Base-by-base conservation (phyloP, 2,888 invertebrate species). In the Ommatoiulus sabulosus region DNA sequence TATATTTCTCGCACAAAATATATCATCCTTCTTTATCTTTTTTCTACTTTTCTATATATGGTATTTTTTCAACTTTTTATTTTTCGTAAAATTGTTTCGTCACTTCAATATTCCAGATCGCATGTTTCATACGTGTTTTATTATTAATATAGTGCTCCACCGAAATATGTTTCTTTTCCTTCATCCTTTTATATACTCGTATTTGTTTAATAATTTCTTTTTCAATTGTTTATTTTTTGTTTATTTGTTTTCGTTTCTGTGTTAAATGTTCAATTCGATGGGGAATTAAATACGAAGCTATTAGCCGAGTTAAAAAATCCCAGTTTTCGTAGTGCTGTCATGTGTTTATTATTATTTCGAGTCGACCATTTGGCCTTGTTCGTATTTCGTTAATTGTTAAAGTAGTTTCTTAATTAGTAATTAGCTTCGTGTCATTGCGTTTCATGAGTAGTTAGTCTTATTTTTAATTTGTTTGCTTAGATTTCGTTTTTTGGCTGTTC, bases 401-500 rank as follows among this genome's bases (percentile, higher is more conserved):
- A 35, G 80, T 80, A 80, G 80, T 24, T n/a, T n/a, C 15, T 80
- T 35, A 80, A 35, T 80, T 80, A 80, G 12, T 43, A 80, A 35
- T 80, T 44, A 86, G 86, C 35, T 44, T 44, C 17, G 84, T 84
- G 84, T 84, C 84, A 84, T 86, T 44, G 46, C 24, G 86, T 15
- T 46, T 15, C 44, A 10, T 35, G 35, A 44, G 44, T 24, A 86
- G n/a, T 86, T 86, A 86, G 46, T 86, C 12, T 12, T 35, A n/a
- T 44, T 86, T 86, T 44, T 17, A n/a, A 44, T 24, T 86, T 0
- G 12, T 44, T 86, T 86, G 12, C 3, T 35, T 35, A 35, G 17
- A 3, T 80, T 80, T 43, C 5, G 10, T 12, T 80, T 12, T 35
- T 15, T 10, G 35, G 35, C 12, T 80, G 35, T 35, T 15, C 24